Base-by-base conservation (phyloP, 2,113 vertebrate genomes). In the Chionis minor region DNA sequence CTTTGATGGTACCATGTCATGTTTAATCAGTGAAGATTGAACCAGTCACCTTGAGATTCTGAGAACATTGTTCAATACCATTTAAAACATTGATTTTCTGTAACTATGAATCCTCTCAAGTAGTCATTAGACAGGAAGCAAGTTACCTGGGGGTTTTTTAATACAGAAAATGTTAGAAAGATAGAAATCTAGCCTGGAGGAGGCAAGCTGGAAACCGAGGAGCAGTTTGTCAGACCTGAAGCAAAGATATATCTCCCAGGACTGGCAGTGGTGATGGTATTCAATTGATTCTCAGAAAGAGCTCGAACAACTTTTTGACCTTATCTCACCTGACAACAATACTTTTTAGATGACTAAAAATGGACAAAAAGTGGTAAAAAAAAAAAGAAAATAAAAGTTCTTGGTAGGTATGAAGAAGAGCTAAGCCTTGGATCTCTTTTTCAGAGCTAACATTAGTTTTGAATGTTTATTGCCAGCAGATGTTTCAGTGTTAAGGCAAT, bases 41-140 rank as follows among this genome's bases (percentile, higher is more conserved):
- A 69, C 62, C 94, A 95, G 92, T 97, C 96, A 97, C 97, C 97
- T 96, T 97, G 96, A 97, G 92, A 96, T 97, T 97, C 95, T 91
- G 86, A 95, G 90, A 88, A 94, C 83, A 88, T 95, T 96, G 95
- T 92, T 97, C 96, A 85, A 79, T 97, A 79, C 82, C 86, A 95
- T 97, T 97, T 96, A 97, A 97, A 97, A 94, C 92, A 97, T 97
- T 97, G 97, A 97, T 97, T 97, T 97, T 97, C 96, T 97, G 95
- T 97, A 97, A 93, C 95, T 97, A 91, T 96, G 97, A 96, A 97
- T 97, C 94, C 96, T 97, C 96, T 96, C 94, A 96, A 97, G 96
- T 42, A 93, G 91, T 97, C 97, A 96, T 97, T 97, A 97, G 94
- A 95, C 74, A 94, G 89, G 91, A 97, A 97, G 92, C 66, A 95